Conservation (phyloP, 2,113 vertebrate genomes). For the Catharus bicknelli region DNA sequence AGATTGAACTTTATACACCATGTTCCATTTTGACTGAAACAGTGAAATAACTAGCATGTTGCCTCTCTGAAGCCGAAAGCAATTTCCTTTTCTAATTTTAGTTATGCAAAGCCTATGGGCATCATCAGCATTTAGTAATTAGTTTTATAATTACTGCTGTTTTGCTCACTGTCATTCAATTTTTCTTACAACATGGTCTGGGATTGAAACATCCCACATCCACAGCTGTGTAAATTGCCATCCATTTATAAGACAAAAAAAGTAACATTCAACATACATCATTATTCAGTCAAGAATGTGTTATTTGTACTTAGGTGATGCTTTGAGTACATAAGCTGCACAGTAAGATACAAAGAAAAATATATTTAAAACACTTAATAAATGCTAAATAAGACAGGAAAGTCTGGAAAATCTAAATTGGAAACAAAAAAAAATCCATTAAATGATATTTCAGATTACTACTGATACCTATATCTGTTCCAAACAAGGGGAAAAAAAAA, state of each 20-base stretch:
- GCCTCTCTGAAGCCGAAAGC: constrained; percentile 93
- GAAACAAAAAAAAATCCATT: not conserved
- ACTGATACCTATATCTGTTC: not conserved
- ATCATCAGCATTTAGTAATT: constrained; percentile 99
- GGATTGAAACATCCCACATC: constrained; percentile 96
- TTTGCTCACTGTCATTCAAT: constrained; percentile 96
- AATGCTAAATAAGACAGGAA: not conserved
- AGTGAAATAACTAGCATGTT: constrained; percentile 83
- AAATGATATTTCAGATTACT: not conserved
- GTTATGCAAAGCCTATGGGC: constrained; percentile 99
- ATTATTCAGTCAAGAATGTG: constrained; percentile 80
- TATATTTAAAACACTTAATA: constrained; percentile 26
- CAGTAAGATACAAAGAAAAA: constrained; percentile 59
- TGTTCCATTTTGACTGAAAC: constrained; percentile 83
- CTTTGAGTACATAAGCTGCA: constrained; percentile 66
- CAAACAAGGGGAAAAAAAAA: not conserved
- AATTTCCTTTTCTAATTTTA: constrained; percentile 99
- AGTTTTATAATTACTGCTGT: constrained; percentile 99
- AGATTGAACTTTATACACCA: constrained; percentile 77
- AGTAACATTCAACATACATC: constrained; percentile 80
- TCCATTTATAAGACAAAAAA: constrained; percentile 88
- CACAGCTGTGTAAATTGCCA: constrained; percentile 95
- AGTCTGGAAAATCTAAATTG: not conserved
- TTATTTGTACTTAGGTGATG: constrained; percentile 74
- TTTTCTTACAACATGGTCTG: constrained; percentile 94